Base-by-base conservation (phyloP, 2,797 vertebrate species). In the Echiichthys vipera region DNA sequence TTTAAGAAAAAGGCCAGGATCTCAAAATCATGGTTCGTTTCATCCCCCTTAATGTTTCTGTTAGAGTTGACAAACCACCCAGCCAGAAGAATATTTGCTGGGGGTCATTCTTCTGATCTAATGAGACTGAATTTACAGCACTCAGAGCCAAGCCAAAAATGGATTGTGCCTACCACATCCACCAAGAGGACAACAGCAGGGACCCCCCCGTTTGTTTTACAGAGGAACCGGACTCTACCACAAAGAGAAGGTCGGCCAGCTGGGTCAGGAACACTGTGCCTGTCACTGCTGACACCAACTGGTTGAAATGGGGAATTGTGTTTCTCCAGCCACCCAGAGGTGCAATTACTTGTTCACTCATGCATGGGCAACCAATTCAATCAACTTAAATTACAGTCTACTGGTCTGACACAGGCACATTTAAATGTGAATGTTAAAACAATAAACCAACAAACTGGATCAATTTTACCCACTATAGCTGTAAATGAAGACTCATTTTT, bases 231-330 rank as follows among this genome's bases (percentile, higher is more conserved):
- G 67, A 47, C 68, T 43, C 43, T 1, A 7, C 5, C 56, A 74
- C 64, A 65, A 79, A 80, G 43, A 55, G 24, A 67, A 56, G 42
- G 39, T 39, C 47, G 3, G 62, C 37, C 63, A 83, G 82, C 51
- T 83, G 73, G 71, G 77, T 74, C 79, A 87, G 58, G 42, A 57
- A 14, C 12, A 10, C 45, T 50, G 64, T 14, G 5, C 22, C 65
- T 47, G 57, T 37, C 74, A 53, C 58, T 83, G 79, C 84, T 88
- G 82, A 85, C 88, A 85, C 72, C 87, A 74, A 17, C 79, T 87
- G 88, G 84, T 53, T 53, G 65, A 36, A 64, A 24, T 2, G 14
- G 17, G 65, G 70, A 75, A 84, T 11, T 72, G 42, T 5, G 27
- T 18, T 24, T 42, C 34, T 18, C 2, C 50, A 47, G 4, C 18